These are phyloP conservation scores for Ptilonorhynchus violaceus DNA, from an alignment of 2,113 vertebrate genomes.

Conservation along the genomic window DNA sequence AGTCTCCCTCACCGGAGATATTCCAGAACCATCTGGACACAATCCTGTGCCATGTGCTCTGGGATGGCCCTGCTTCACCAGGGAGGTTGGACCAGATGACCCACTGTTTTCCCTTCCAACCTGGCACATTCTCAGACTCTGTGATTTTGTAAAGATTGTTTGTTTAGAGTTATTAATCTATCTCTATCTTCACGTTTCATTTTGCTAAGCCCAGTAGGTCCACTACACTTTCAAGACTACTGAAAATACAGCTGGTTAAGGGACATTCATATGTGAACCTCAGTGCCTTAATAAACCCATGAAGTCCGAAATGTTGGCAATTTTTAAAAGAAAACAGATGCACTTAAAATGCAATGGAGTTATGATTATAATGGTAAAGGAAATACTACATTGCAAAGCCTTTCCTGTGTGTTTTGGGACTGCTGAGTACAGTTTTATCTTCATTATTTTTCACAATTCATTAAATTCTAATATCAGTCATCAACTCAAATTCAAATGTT, in stretches of 20 bases:
- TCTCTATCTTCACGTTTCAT: neutral
- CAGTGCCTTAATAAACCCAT: neutral
- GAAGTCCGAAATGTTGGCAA: neutral
- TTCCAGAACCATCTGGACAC: neutral
- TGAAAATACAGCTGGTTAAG: neutral
- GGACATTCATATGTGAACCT: neutral
- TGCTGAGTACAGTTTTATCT: neutral
- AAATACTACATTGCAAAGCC: neutral
- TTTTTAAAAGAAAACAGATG: neutral
- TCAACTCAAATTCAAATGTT: neutral
- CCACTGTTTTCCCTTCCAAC: neutral
- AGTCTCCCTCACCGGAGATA: neutral
- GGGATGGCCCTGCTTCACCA: neutral
- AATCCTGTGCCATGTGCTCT: neutral
- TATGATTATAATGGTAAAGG: neutral
- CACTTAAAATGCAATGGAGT: neutral
- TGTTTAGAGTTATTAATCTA: neutral
- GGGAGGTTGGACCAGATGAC: neutral
- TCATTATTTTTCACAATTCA: neutral
- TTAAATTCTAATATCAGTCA: neutral
- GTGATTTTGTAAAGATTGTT: neutral
- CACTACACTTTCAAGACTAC: neutral
- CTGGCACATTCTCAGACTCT: too few relatives aligned
- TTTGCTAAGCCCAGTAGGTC: neutral
- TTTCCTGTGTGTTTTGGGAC: neutral